Conservation (phyloP, 2,888 invertebrate species). For the Drosophila dives region DNA sequence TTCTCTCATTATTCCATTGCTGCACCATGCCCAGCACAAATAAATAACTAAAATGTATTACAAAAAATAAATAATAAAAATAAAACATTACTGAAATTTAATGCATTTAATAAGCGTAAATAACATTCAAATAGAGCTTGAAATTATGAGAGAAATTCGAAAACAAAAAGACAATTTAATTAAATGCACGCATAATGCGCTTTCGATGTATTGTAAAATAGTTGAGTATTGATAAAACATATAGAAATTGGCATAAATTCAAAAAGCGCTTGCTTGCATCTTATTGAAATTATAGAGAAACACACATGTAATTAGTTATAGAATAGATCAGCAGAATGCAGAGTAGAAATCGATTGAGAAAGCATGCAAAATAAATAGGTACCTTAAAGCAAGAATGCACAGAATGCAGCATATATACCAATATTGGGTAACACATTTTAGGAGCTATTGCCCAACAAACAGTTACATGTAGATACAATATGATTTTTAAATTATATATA, state of each 20-base stretch:
- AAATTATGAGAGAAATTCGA: conserved; percentile 32
- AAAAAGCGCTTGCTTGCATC: conserved; percentile 43
- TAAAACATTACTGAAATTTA: conserved; percentile 67
- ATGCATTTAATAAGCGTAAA: conserved; percentile 77
- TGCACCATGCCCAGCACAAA: conserved; percentile 33
- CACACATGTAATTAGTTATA: conserved; percentile 36
- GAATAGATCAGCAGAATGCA: conserved; percentile 35
- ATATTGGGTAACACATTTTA: conserved; percentile 31
- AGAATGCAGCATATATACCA: conserved; percentile 14
- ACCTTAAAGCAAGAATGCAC: conserved; percentile 38
- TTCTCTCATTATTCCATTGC: conserved; percentile 19
- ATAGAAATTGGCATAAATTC: conserved; percentile 21
- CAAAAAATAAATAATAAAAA: neutral
- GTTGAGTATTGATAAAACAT: conserved; percentile 29
- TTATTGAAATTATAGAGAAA: conserved; percentile 20
- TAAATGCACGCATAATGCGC: conserved; percentile 56
- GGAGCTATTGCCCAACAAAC: conserved; percentile 50
- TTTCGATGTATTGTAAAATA: conserved; percentile 70
- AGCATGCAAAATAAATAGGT: conserved; percentile 31
- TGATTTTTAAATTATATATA: conserved; percentile 28
- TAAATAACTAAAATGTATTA: conserved; percentile 26
- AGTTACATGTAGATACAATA: conserved; percentile 50
- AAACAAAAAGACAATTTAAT: conserved; percentile 21
- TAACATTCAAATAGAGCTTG: conserved; percentile 73
- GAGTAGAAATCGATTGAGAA: conserved; percentile 26